A percentile compares a stretch with the other conserved stretches of the same genome.
These are phyloP conservation scores for Cerastis rubricosa DNA, from an alignment of 2,888 invertebrate genomes.

Conservation along the genomic window DNA sequence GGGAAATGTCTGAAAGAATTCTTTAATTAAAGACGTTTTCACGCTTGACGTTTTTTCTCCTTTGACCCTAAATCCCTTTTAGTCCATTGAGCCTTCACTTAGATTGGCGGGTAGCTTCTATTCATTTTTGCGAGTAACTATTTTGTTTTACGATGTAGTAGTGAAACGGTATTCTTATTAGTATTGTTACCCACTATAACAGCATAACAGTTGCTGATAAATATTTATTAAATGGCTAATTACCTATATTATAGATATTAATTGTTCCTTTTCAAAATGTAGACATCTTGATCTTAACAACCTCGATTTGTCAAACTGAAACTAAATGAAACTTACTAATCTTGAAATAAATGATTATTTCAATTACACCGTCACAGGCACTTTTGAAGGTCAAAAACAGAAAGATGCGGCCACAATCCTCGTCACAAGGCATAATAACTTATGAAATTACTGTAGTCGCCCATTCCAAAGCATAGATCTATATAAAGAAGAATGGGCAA, in stretches of 20 bases:
- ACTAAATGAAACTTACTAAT: no score
- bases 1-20: slow-evolving; percentile 49
- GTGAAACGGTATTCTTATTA: neutral
- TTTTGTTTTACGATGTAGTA: neutral
- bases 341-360: no score
- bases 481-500: no score
- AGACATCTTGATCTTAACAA: neutral
- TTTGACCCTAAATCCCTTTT: slow-evolving; percentile 54
- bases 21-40: slow-evolving; percentile 63
- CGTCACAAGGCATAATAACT: no score
- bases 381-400: no score
- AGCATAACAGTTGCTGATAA: neutral
- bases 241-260: neutral
- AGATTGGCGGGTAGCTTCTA: slow-evolving; percentile 14
- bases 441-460: no score
- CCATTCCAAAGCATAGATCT: no score
- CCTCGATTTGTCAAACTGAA: neutral
- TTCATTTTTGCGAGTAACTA: slow-evolving; percentile 20
- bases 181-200: neutral
- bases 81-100: slow-evolving; percentile 21
- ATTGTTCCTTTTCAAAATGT: neutral
- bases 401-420: no score
- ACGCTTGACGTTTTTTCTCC: slow-evolving; percentile 49
- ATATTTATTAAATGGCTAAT: neutral
- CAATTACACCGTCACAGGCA: no score